Conservation (phyloP, 2,888 invertebrate species). For the Erynnis tages region DNA sequence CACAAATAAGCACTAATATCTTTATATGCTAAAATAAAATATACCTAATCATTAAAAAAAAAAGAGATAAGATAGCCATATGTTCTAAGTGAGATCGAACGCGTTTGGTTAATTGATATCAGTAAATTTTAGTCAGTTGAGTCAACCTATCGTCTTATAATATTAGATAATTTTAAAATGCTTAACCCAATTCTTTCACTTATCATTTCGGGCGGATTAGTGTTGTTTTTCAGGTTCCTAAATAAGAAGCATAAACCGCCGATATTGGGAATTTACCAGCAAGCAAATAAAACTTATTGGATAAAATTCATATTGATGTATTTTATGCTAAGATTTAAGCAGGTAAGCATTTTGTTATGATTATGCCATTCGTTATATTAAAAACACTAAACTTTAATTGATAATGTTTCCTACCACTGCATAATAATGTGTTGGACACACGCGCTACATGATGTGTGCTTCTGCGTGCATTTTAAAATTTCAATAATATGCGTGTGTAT, state of each 20-base stretch:
- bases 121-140: neutral
- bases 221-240: conserved; percentile 54
- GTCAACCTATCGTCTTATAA: neutral
- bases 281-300: conserved; percentile 72
- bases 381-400: too few species aligned
- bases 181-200: conserved; percentile 45
- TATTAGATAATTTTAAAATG: conserved; percentile 43
- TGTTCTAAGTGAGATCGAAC: neutral
- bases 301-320: conserved; percentile 76
- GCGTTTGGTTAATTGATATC: conserved; percentile 6
- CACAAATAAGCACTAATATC: too few species aligned
- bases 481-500: too few species aligned
- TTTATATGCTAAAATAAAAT: too few species aligned
- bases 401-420: too few species aligned
- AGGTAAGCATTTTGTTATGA: too few species aligned
- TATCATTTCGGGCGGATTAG: conserved; percentile 47
- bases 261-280: conserved; percentile 77
- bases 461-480: too few species aligned
- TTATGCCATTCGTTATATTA: too few species aligned
- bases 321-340: conserved; percentile 56
- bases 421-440: too few species aligned
- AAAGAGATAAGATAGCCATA: conserved; percentile 31
- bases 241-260: conserved; percentile 58
- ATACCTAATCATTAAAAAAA: too few species aligned
- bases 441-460: too few species aligned